Evolutionary conservation across 2,113 vertebrate species (phyloP).

Genomic region (Cathartes aura): DNA sequence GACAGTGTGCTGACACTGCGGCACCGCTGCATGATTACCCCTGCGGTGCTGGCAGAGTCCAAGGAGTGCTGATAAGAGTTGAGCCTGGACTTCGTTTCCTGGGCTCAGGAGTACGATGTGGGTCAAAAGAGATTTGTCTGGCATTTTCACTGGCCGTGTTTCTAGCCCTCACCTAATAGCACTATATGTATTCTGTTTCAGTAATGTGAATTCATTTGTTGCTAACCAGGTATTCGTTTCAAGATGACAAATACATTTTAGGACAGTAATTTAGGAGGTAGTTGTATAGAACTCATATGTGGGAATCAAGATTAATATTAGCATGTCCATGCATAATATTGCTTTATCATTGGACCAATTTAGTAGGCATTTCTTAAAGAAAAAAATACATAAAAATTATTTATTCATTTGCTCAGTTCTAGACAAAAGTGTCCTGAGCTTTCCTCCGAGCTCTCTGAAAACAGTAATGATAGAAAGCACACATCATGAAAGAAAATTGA

Average conservation of each 20-base stretch:
- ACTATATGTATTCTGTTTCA: not conserved
- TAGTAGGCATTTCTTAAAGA: not conserved
- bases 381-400: not conserved
- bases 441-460: not conserved
- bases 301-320: not conserved
- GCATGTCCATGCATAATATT: not conserved
- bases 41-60: not conserved
- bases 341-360: not conserved
- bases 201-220: not conserved
- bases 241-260: not conserved
- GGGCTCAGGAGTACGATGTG: not conserved
- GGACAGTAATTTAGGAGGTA: not conserved
- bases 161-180: not conserved
- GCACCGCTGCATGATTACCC: not conserved
- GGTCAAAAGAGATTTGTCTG: not conserved
- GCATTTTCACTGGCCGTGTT: not conserved
- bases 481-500: not conserved
- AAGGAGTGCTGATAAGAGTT: not conserved
- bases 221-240: not conserved
- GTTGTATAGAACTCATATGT: not conserved
- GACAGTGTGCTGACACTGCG: not conserved
- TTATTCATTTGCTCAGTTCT: not conserved
- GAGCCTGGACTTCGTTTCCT: not conserved
- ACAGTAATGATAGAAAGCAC: not conserved
- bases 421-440: not conserved